Evolutionary conservation across 2,888 invertebrate genomes (phyloP).

Genomic region (Eupithecia centaureata): DNA sequence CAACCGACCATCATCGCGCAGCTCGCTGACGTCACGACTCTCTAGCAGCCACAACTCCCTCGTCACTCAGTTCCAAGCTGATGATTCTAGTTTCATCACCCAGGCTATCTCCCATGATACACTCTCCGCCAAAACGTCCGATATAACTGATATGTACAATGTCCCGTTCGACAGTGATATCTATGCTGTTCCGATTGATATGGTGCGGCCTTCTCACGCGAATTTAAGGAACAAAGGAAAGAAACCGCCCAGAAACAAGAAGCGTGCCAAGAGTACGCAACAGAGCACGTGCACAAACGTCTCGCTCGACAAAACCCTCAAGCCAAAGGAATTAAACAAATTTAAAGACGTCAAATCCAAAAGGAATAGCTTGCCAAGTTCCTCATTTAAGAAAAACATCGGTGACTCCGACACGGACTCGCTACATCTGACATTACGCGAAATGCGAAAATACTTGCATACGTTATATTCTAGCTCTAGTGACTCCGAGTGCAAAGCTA

Average conservation of each 20-base stretch:
- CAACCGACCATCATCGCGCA: conserved; percentile 88
- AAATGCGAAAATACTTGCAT: conserved; percentile 92
- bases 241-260: conserved; percentile 68
- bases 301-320: conserved; percentile 57
- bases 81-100: conserved; percentile 94
- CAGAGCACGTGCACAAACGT: conserved; percentile 56
- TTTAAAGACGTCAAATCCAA: conserved; percentile 80
- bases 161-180: conserved; percentile 95
- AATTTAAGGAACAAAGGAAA: conserved; percentile 70
- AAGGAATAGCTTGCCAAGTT: conserved; percentile 88
- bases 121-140: conserved; percentile 86
- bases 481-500: conserved; percentile 84
- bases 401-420: conserved; percentile 86
- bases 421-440: conserved; percentile 92
- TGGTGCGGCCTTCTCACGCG: conserved; percentile 85
- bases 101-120: conserved; percentile 95
- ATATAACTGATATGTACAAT: conserved; percentile 93
- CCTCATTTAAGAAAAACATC: conserved; percentile 82
- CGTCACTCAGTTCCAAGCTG: conserved; percentile 89
- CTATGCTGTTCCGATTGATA: conserved; percentile 93
- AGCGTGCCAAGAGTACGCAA: conserved; percentile 68
- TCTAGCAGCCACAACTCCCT: conserved; percentile 94
- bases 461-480: conserved; percentile 91
- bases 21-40: conserved; percentile 89
- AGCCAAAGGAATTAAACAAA: conserved; percentile 61